Conservation (phyloP, 2,113 vertebrate species). For the Ochotona curzoniae region DNA sequence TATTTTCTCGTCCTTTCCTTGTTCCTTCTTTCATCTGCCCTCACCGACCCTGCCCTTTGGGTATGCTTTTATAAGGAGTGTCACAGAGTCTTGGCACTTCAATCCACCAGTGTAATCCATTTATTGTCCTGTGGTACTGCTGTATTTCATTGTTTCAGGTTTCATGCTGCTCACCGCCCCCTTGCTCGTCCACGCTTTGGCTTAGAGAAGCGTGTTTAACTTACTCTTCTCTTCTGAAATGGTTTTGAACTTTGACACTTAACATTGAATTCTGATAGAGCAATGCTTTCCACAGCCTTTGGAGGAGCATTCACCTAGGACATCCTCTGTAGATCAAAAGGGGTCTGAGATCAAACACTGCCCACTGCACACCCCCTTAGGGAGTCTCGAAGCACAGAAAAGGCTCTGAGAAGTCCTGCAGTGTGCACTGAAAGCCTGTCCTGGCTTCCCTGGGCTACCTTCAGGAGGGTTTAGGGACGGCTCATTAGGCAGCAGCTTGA, state of each 20-base stretch:
- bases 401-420: not conserved
- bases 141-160: rapidly evolving
- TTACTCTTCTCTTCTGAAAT: not conserved
- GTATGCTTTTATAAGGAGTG: not conserved
- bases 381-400: not conserved
- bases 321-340: not conserved
- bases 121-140: not conserved
- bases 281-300: not conserved
- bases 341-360: not conserved
- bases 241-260: constrained; percentile 11
- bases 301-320: not conserved
- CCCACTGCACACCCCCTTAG: rapidly evolving
- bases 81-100: not conserved
- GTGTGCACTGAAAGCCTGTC: rapidly evolving
- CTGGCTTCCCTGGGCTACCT: not conserved
- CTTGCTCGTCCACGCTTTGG: not conserved
- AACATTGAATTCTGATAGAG: not conserved
- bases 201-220: not conserved
- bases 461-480: not conserved
- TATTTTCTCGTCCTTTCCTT: not conserved
- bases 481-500: no score
- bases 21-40: not conserved
- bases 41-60: not conserved
- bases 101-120: no score
- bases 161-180: rapidly evolving